Base-by-base conservation (phyloP, 2,888 invertebrate species). In the Tholera decimalis region DNA sequence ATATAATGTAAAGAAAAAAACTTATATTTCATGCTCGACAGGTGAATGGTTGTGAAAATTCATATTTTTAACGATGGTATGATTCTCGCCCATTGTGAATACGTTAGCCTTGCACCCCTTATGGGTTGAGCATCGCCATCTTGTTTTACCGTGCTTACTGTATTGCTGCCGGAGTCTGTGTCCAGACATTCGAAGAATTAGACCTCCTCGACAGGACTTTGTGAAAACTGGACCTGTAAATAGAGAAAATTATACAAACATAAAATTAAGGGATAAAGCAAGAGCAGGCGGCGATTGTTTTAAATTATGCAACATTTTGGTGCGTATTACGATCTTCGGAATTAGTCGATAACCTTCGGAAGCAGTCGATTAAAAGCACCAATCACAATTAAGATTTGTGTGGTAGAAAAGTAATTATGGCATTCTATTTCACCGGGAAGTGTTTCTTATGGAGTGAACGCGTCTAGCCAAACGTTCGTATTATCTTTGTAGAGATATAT, bases 41-140 rank as follows among this genome's bases (percentile, higher is more conserved):
- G 44, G 44, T n/a, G n/a, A n/a, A n/a, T 44, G 44, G n/a, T 44
- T 44, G 8, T 44, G 44, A 44, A 24, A 15, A 24, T 44, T 44
- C 44, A 44, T 24, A 15, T 44, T 44, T 24, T 44, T 44, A 15
- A 44, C 24, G 1, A 44, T 44, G 15, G 8, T 44, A 24, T 44
- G 15, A 3, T 24, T 26, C 15, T 24, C 24, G 3, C 24, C n/a
- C 0, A 44, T 24, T 1, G 44, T 44, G 8, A 47, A 47, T 11
- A 47, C 47, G 13, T 6, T 47, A 0, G 47, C 47, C 26, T 47
- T 47, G 11, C 47, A 47, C 18, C 47, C 47, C 47, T 47, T 47
- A 28, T 28, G 47, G 6, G 47, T 47, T 1, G 47, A 47, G 7
- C 47, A 47, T 6, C 28, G 28, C 47, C 47, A 47, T 47, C 47